Conservation (phyloP, 2,888 invertebrate species). For the Molanna angustata region DNA sequence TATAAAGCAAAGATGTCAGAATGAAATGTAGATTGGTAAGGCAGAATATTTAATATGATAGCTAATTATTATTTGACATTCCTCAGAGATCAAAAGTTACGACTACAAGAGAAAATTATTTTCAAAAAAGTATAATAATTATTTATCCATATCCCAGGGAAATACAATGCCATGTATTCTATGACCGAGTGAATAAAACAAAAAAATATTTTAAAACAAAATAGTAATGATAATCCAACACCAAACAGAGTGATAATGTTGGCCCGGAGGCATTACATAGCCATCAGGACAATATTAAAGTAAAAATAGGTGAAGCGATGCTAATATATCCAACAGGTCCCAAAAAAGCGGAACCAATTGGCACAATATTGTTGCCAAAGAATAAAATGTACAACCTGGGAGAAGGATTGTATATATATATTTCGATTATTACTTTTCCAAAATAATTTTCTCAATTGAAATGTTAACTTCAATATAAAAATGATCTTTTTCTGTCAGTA, state of each 20-base stretch:
- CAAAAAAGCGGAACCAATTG: conserved; percentile 56
- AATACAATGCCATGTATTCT: conserved; percentile 16
- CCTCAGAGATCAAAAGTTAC: too few species aligned
- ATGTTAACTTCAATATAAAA: background rate
- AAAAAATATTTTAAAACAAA: conserved; percentile 23
- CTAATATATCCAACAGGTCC: conserved; percentile 47
- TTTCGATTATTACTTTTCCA: too few species aligned
- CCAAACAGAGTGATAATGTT: conserved; percentile 26
- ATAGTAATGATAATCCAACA: conserved; percentile 31
- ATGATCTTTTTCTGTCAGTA: background rate
- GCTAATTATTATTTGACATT: too few species aligned
- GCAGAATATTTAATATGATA: background rate
- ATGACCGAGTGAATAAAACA: conserved; percentile 1
- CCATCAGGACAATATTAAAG: conserved; percentile 10
- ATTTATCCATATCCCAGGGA: conserved; percentile 32
- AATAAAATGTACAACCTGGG: conserved; percentile 30
- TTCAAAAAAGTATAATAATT: conserved; percentile 21
- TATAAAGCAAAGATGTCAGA: too few species aligned
- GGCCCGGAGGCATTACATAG: conserved; percentile 10
- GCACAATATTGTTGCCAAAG: conserved; percentile 42
- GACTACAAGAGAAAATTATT: conserved; percentile 33
- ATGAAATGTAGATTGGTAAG: conserved; percentile 15
- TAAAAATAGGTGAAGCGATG: conserved; percentile 39
- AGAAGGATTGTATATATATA: conserved; percentile 17
- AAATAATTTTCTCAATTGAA: conserved; percentile 29